These are phyloP conservation scores for Ericerus pela DNA, from an alignment of 1,140 invertebrate genomes.

Conservation along the genomic window DNA sequence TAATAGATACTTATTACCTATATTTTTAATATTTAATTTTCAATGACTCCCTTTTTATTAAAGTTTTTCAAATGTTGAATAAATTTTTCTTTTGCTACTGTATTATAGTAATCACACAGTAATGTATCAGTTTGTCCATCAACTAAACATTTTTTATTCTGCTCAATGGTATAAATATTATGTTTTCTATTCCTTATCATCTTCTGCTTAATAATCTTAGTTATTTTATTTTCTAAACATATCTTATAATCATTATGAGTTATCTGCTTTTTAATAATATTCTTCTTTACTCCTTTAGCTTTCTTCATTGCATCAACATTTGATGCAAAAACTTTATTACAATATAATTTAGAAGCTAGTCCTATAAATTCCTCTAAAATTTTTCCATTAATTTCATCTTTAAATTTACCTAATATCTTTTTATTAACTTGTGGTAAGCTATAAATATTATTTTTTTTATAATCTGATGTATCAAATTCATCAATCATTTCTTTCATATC, in stretches of 20 bases:
- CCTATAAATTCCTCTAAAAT: slow-evolving; percentile 31
- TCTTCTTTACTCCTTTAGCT: slow-evolving; percentile 24
- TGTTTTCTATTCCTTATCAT: slow-evolving; percentile 17
- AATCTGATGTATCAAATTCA: slow-evolving; percentile 23
- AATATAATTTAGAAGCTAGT: slow-evolving; percentile 33
- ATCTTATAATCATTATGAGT: slow-evolving; percentile 17
- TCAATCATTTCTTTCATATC: too few relatives aligned
- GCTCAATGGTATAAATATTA: slow-evolving; percentile 17
- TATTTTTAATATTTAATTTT: too few relatives aligned
- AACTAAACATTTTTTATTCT: too few relatives aligned
- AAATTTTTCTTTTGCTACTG: too few relatives aligned
- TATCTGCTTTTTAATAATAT: slow-evolving; percentile 18
- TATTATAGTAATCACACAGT: too few relatives aligned
- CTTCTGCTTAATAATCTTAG: slow-evolving; percentile 10
- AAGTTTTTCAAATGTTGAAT: too few relatives aligned
- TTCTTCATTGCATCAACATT: slow-evolving; percentile 21
- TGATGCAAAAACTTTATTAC: slow-evolving; percentile 10
- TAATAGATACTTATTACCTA: too few relatives aligned
- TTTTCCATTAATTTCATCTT: slow-evolving; percentile 33
- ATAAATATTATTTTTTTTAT: slow-evolving; percentile 16
- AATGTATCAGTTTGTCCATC: too few relatives aligned
- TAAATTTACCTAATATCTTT: slow-evolving; percentile 36
- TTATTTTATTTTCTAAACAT: slow-evolving; percentile 13
- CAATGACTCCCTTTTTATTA: too few relatives aligned
- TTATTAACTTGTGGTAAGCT: slow-evolving; percentile 23